These are phyloP conservation scores for Trichosurus vulpecula DNA, from an alignment of 2,797 vertebrate genomes.

Conservation along the genomic window DNA sequence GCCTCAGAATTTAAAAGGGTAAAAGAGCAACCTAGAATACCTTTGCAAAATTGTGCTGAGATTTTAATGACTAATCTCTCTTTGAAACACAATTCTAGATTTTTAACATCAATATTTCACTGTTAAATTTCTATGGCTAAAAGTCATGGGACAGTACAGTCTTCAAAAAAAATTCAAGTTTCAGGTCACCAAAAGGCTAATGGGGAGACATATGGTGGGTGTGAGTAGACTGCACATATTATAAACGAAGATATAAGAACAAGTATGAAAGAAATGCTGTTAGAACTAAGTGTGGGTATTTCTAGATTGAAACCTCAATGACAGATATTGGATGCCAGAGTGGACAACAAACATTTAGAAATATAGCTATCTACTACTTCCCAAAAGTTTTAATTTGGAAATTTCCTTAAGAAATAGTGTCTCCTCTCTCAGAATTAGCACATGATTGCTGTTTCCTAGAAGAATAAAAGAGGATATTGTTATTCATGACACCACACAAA, in stretches of 20 bases:
- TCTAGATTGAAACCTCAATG: constrained; percentile 78
- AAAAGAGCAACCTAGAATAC: background rate
- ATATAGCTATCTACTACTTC: background rate
- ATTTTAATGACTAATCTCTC: background rate
- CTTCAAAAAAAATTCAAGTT: background rate
- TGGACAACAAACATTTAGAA: constrained; percentile 18
- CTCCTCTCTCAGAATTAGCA: background rate
- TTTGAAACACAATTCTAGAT: background rate
- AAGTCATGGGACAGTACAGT: background rate
- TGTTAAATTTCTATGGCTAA: background rate
- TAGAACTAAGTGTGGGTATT: constrained; percentile 74
- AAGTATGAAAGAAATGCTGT: constrained; percentile 79
- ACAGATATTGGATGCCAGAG: constrained; percentile 52
- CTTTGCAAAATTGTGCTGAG: background rate
- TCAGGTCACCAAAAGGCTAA: background rate
- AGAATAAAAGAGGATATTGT: background rate
- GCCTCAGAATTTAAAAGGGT: background rate
- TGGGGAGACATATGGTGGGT: background rate
- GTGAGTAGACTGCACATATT: background rate
- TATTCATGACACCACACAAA: background rate
- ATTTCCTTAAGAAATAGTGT: background rate
- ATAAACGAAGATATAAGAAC: constrained; percentile 76
- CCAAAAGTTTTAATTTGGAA: constrained; percentile 8
- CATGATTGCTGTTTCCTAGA: background rate
- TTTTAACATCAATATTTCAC: background rate